A percentile compares a stretch with the other conserved stretches of the same genome.
phyloP scores from a whole-genome alignment of 2,888 invertebrate genomes.

The Geophilus truncorum region DNA sequence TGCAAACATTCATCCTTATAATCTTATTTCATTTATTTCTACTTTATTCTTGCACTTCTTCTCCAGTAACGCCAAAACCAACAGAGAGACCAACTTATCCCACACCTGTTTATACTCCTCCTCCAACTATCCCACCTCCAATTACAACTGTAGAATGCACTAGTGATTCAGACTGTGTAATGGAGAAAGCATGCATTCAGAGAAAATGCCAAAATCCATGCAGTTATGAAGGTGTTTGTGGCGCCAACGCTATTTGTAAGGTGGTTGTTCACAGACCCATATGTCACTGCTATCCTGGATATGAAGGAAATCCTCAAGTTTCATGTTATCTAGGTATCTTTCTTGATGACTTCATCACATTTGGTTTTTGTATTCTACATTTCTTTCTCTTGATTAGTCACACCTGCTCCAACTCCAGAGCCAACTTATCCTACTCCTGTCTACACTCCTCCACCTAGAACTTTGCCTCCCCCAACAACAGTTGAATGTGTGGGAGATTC shows the following conservation, averaged over 20 bases:
- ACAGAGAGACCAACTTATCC: not conserved
- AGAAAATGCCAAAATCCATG: conserved; percentile 48
- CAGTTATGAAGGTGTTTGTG: conserved; percentile 58
- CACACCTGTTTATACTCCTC: not conserved
- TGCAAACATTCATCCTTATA: not conserved
- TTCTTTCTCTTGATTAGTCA: not conserved
- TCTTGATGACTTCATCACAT: not conserved
- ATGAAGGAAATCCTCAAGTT: conserved; percentile 66
- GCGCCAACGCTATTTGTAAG: conserved; percentile 74
- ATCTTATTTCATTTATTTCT: not conserved
- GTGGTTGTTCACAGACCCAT: conserved; percentile 67
- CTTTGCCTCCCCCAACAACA: not conserved
- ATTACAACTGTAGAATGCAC: conserved; percentile 55
- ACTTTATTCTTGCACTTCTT: not conserved
- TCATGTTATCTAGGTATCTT: conserved; percentile 33
- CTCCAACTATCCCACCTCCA: not conserved
- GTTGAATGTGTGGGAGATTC: conserved; percentile 53
- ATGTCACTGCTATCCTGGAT: conserved; percentile 84
- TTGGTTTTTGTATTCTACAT: not conserved
- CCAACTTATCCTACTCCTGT: not conserved
- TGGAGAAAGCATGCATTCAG: conserved; percentile 72
- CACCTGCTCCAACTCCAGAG: not conserved
- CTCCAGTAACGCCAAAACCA: not conserved
- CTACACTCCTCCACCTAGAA: not conserved
- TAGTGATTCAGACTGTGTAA: conserved; percentile 69